Base-by-base conservation (phyloP, 2,113 vertebrate species). In the Cepphus grylle region DNA sequence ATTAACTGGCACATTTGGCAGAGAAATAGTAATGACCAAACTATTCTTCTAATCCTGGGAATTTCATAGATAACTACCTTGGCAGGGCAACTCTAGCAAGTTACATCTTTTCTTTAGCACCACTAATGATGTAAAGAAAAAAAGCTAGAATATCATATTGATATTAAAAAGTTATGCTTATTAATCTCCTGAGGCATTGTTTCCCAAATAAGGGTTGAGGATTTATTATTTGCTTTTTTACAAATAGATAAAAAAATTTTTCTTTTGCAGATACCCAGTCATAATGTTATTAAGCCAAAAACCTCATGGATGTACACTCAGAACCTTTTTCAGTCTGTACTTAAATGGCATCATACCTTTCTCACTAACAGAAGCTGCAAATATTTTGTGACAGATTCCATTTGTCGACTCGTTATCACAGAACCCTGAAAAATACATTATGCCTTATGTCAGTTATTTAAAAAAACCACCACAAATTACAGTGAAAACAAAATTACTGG, bases 401-500 rank as follows among this genome's bases (percentile, higher is more conserved):
- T 93, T 97, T 95, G 89, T 90, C 91, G 89, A 79, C 71, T 70
- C 25, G 76, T 56, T 91, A 88, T 91, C 86, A 76, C 79, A 95
- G 92, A 94, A 34, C 86, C 59, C 96, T 88, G 86, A 94, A 96
- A 97, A 98, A 94, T 56, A 92, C 81, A 96, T 96, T 94, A 92
- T 90, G 80, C 89, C 95, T 97, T 97, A 78, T 96, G 93, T 97
- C 97, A 97, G 91, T 95, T 97, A 96, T 92, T 98, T 79, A 93
- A 72, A 94, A 94, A 97, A 86, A 34, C 3, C 94, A 56, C 80
- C 95, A 94, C 94, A 97, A 98, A 97, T 97, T 97, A 94, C 61
- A 97, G 97, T 66, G 83, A 96, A 98, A 98, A 96, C 95, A 97
- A 98, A 98, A 98, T 98, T 98, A 96, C 96, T 16, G 3, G 96